Evolutionary conservation across 1,140 invertebrate species (phyloP).

Genomic region (Gryon sp.): DNA sequence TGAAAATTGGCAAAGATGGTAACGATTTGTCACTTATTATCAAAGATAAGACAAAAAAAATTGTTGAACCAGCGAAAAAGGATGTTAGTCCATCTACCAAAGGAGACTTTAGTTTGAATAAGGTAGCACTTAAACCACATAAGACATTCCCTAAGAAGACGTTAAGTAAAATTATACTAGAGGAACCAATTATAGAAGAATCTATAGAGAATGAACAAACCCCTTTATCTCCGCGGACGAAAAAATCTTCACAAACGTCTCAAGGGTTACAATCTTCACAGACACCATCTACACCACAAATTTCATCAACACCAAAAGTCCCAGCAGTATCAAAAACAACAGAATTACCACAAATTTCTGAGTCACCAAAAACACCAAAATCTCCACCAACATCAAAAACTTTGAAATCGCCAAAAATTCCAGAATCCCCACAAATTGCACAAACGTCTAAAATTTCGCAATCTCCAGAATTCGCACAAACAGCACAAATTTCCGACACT

Average conservation of each 20-base stretch:
- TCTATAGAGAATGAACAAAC: slow-evolving; percentile 4
- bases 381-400: background rate
- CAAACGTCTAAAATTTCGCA: background rate
- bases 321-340: background rate
- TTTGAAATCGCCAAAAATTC: background rate
- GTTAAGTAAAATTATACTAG: slow-evolving; percentile 25
- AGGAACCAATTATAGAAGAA: slow-evolving; percentile 34
- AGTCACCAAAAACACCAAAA: background rate
- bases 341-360: no score
- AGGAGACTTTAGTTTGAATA: background rate
- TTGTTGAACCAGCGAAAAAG: background rate
- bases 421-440: background rate
- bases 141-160: slow-evolving; percentile 18
- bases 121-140: background rate
- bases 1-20: background rate
- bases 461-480: background rate
- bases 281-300: background rate
- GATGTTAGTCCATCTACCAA: background rate
- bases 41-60: slow-evolving; percentile 14
- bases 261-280: no score
- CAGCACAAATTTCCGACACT: background rate
- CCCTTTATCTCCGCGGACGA: background rate
- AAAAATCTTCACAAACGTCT: no score
- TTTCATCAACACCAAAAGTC: background rate
- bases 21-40: background rate